Percentiles rank a stretch among this genome's conserved stretches.
phyloP scores from a whole-genome alignment of 2,797 vertebrate genomes.

The Hippocampus kuda region DNA sequence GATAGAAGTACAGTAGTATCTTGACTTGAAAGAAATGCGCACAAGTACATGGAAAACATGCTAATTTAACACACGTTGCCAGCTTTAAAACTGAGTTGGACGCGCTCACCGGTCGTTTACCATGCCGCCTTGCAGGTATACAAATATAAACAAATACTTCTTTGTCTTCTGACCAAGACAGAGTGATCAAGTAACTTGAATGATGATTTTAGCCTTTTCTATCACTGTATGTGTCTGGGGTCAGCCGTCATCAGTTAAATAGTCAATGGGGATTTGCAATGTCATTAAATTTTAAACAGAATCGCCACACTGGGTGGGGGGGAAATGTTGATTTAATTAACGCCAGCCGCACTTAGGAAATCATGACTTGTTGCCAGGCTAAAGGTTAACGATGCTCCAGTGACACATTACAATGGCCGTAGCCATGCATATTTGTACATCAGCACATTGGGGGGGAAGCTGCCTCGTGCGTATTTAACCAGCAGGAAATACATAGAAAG shows the following conservation, averaged over 20 bases:
- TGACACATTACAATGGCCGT: not conserved
- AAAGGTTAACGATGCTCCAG: not conserved
- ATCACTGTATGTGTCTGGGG: slow-evolving; percentile 36
- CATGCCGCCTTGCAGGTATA: too few relatives aligned
- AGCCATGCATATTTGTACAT: not conserved
- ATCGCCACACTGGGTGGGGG: not conserved
- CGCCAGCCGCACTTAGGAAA: not conserved
- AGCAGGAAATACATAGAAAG: not conserved
- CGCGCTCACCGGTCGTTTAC: too few relatives aligned
- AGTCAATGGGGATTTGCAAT: slow-evolving; percentile 1
- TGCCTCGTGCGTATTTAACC: not conserved
- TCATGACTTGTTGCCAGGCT: not conserved
- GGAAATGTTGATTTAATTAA: not conserved
- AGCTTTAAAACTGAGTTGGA: too few relatives aligned
- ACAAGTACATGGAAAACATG: too few relatives aligned
- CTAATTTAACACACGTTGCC: too few relatives aligned
- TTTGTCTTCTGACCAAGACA: too few relatives aligned
- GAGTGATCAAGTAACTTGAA: too few relatives aligned
- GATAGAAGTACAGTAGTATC: too few relatives aligned
- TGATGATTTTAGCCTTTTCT: too few relatives aligned
- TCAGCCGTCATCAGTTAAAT: slow-evolving; percentile 4
- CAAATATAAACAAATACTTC: too few relatives aligned
- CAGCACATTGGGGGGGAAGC: not conserved
- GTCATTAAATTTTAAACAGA: not conserved
- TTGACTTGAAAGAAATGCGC: too few relatives aligned